phyloP scores from a whole-genome alignment of 2,888 invertebrate genomes.

The Villa cingulata region DNA sequence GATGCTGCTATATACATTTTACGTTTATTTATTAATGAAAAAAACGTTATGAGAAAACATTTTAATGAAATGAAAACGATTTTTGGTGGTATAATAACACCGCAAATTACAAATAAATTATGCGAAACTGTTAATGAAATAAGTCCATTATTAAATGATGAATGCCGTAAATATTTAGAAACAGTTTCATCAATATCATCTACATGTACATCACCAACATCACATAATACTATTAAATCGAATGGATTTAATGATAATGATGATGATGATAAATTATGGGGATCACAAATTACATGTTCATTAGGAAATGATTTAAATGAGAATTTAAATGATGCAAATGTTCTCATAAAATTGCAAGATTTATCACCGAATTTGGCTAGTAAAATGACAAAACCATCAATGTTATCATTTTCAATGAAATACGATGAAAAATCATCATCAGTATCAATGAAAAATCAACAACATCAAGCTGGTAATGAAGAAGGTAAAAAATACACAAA shows the following conservation, averaged over 20 bases:
- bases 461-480: neutral
- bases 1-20: slow-evolving; percentile 49
- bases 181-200: slow-evolving; percentile 20
- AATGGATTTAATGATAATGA: neutral
- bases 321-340: neutral
- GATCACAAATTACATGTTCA: slow-evolving; percentile 11
- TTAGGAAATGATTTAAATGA: slow-evolving; percentile 5
- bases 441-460: neutral
- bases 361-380: slow-evolving; percentile 11
- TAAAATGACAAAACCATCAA: slow-evolving; percentile 19
- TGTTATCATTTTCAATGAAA: slow-evolving; percentile 23
- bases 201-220: neutral
- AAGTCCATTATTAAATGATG: slow-evolving; percentile 37
- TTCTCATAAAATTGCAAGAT: slow-evolving; percentile 8
- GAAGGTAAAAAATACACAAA: slow-evolving; percentile 25
- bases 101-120: slow-evolving; percentile 42
- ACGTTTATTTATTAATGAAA: slow-evolving; percentile 44
- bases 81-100: slow-evolving; percentile 46
- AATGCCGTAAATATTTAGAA: slow-evolving; percentile 38
- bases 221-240: neutral
- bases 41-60: slow-evolving; percentile 45
- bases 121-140: slow-evolving; percentile 43
- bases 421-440: slow-evolving; percentile 17
- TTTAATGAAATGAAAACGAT: slow-evolving; percentile 42
- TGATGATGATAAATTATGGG: slow-evolving; percentile 7